Base-by-base conservation (phyloP, 2,797 vertebrate genomes). In the Chaunax sp. region DNA sequence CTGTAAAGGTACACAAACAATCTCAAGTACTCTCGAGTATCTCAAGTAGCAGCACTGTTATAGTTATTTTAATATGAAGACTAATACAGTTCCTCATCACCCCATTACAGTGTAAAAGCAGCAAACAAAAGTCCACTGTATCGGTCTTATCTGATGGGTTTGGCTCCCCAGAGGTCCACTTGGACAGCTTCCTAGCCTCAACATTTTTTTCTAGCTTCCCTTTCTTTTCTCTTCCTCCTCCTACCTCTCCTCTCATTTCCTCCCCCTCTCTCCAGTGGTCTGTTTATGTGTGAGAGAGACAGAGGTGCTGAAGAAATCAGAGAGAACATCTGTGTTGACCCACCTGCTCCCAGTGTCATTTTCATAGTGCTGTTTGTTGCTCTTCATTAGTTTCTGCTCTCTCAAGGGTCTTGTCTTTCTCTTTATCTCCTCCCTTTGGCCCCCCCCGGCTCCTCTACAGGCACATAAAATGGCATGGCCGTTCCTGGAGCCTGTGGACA, bases 391-490 rank as follows among this genome's bases (percentile, higher is more conserved):
- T 82, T 81, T 77, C 68, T 64, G 67, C 58, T 88, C 75, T 86
- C 76, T 85, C 82, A 85, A 75, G 59, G 78, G 61, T 84, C 52
- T 69, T 57, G 15, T 76, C 61, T 69, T 55, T 63, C 64, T 78
- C 50, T 49, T 43, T 22, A 15, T 59, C n/a, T 58, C 37, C 33
- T 33, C 25, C 55, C 23, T 35, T 25, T 9, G 26, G 19, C 56
- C 41, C 65, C 56, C 44, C 67, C n/a, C n/a, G n/a, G 33, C 77
- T 54, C 60, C 37, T 69, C 67, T 58, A 52, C 76, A 99, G 97
- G 94, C 97, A 64, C 97, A 98, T 90, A 98, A 99, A 87, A 98
- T 98, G 97, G 97, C 96, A 1, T 99, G 98, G 98, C 98, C 98
- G 0, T 99, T 99, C 90, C 91, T 98, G 74, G 98, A 99, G 83